Evolutionary conservation across 2,113 vertebrate species (phyloP), one percentile per base, ranked within the genome.

Genomic region (Circaetus cinerascens): DNA sequence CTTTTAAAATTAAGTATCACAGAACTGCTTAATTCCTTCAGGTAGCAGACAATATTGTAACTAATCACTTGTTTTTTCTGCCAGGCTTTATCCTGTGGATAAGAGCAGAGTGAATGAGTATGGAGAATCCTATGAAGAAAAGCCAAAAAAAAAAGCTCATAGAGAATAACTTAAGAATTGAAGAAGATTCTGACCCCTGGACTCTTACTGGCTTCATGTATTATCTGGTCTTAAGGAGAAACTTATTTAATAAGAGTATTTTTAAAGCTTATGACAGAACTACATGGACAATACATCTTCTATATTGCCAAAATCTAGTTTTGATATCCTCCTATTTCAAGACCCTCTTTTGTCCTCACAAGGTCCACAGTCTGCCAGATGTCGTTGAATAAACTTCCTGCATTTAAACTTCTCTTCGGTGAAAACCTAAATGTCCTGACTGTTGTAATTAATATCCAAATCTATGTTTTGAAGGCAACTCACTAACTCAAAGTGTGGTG

Each of bases 1-100:
- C 16, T 87, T 93, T 38, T 75, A 84, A 95, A 84, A 92, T 88
- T 30, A 56, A 75, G 43, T 41, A 64, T 53, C 40, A 48, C 29
- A 86, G 41, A 92, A 23, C 40, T 51, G 19, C 36, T 84, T 77
- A n/a, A 84, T 72, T 75, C 16, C 20, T 73, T 41, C n/a, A 64
- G 43, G 34, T 40, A 67, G 34, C 22, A 91, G 59, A 77, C 30
- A 60, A 6, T 63, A 41, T 30, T 86, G 43, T 86, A 92, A 91
- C 60, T 69, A 40, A 87, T 62, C 0, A 45, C 68, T 83, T 63
- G 11, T 5, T 32, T 34, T 81, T 73, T 88, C 80, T 90, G 29
- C 5, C 97, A 99, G 99, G 98, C 98, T 98, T 97, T 99, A 98
- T 92, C 98, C 98, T 80, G 95, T 98, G 96, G 99, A 99, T 98